Evolutionary conservation across 1,140 invertebrate genomes (phyloP).

Genomic region (Cydia fagiglandana): DNA sequence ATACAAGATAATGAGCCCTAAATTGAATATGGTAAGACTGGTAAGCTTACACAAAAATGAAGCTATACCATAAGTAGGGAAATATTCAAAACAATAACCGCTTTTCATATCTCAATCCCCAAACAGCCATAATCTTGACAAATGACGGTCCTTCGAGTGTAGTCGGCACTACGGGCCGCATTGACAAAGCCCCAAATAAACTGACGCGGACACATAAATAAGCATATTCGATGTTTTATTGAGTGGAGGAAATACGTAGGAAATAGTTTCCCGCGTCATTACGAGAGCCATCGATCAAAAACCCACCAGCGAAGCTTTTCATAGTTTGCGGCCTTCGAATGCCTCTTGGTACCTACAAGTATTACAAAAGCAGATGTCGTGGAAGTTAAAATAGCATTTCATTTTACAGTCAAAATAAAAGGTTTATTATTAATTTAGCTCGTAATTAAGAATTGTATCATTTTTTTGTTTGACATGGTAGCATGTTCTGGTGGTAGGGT

Average conservation of each 20-base stretch:
- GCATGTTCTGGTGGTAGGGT: conserved; percentile 31
- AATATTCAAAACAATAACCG: conserved; percentile 76
- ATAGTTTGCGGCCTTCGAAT: conserved; percentile 35
- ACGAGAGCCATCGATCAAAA: conserved; percentile 74
- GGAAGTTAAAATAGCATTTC: not conserved
- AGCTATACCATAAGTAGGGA: conserved; percentile 56
- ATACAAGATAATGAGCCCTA: conserved; percentile 37
- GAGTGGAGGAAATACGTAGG: conserved; percentile 76
- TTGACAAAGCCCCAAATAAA: conserved; percentile 76
- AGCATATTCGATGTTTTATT: conserved; percentile 78
- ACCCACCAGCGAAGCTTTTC: conserved; percentile 48
- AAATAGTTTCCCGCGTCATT: conserved; percentile 77
- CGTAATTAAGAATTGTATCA: conserved; percentile 33
- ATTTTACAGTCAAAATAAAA: conserved; percentile 30
- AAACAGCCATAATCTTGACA: conserved; percentile 76
- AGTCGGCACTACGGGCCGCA: conserved; percentile 67
- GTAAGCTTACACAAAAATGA: conserved; percentile 45
- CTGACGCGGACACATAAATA: conserved; percentile 72
- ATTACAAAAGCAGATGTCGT: not conserved
- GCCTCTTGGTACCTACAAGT: not conserved
- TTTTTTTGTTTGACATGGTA: conserved; percentile 29
- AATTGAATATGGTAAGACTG: conserved; percentile 43
- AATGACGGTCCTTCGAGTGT: conserved; percentile 74
- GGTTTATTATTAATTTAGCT: conserved; percentile 22
- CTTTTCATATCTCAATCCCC: conserved; percentile 75